Evolutionary conservation across 2,888 invertebrate species (phyloP).

Genomic region (Tetragnatha montana): DNA sequence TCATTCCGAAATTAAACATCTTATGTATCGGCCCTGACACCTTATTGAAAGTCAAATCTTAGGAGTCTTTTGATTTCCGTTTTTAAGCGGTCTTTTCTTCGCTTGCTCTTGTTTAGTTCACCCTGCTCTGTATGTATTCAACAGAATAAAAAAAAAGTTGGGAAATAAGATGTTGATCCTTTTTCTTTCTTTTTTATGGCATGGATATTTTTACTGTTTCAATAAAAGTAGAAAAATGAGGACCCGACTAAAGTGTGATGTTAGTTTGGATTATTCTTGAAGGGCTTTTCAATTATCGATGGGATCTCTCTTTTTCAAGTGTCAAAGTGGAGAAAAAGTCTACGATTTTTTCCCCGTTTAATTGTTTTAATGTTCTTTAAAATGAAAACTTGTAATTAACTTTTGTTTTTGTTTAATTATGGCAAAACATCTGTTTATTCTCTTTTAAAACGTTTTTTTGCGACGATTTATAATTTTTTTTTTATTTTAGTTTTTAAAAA

Average conservation of each 20-base stretch:
- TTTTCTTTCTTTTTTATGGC: neutral
- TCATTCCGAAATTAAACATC: slow-evolving; percentile 53
- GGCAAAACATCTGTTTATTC: no score
- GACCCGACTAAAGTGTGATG: neutral
- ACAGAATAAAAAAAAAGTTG: neutral
- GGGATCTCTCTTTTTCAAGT: neutral
- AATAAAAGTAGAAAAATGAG: neutral
- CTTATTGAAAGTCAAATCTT: slow-evolving; percentile 53
- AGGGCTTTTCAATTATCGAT: neutral
- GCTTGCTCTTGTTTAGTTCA: neutral
- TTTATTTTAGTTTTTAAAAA: no score
- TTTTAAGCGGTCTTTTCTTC: slow-evolving; percentile 25
- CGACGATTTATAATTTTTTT: no score
- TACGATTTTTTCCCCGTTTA: neutral
- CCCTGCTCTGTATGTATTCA: neutral
- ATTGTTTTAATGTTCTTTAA: neutral
- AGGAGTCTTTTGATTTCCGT: slow-evolving; percentile 31
- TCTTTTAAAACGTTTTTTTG: no score
- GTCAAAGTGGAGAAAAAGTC: neutral
- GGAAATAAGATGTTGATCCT: neutral
- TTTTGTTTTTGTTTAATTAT: neutral
- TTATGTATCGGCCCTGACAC: slow-evolving; percentile 22
- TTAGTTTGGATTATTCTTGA: neutral
- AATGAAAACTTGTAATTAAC: neutral
- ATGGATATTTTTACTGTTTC: neutral